Evolutionary conservation across 2,113 vertebrate genomes (phyloP), one percentile per base, ranked within the genome.

Genomic region (Labrus mixtus): DNA sequence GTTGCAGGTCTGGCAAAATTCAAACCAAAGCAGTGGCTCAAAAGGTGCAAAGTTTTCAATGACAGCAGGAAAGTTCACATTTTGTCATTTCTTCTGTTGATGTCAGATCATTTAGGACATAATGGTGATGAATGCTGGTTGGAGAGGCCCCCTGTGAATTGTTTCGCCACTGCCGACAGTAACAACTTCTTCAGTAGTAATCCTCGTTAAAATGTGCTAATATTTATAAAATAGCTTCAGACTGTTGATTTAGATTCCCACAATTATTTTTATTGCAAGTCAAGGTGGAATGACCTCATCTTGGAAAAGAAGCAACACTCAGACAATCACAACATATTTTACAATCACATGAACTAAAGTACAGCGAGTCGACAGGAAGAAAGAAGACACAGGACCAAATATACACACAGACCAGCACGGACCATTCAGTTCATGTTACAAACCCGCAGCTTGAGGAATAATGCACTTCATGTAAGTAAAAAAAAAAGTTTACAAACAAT

Each of bases 381-480:
- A 54, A 79, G 60, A 79, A 61, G 39, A 45, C 76, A 60, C 45
- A 22, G 51, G 39, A 60, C n/a, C n/a, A 10, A 16, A 33, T 7
- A 10, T 23, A 33, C 29, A 8, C 13, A 74, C 29, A 62, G 19
- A 60, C 9, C 29, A 39, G 33, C 29, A 16, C 1, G 8, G 23
- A n/a, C n/a, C 33, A 8, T 16, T 61, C 29, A 33, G 29, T 33
- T 33, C 29, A 33, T 33, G 29, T 15, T 4, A 48, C 17, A 48
- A 19, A 17, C 15, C 16, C 15, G 50, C 55, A 64, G 51, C 7
- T 50, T 23, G 22, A 59, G 58, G n/a, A 68, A 73, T 55, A 87
- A 80, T 77, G 81, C 73, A 87, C 73, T 86, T 82, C 5, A 60
- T 71, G 64, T 74, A 33, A 33, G 6, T 50, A 58, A 62, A 77